Percentiles rank a stretch among this genome's conserved stretches.
Evolutionary conservation across 2,113 vertebrate genomes (phyloP).

Genomic region (Entelurus aequoreus): DNA sequence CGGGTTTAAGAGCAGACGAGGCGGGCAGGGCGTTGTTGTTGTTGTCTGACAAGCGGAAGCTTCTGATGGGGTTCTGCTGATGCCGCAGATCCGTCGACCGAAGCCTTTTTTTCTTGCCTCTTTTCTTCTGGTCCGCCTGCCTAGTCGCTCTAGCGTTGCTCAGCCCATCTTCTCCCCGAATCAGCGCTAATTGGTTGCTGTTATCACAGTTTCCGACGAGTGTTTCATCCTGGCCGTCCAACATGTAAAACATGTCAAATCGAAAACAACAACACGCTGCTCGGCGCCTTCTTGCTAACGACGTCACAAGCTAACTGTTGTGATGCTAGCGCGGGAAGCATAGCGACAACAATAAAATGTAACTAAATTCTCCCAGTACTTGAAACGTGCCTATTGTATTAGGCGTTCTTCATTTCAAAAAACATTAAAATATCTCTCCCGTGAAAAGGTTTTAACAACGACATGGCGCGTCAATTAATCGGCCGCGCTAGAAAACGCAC

Average conservation of each 20-base stretch:
- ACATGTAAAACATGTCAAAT: constrained; percentile 38
- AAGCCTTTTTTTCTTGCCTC: constrained; percentile 36
- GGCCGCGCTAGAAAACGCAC: too few relatives aligned
- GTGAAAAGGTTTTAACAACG: too few relatives aligned
- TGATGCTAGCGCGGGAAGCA: not conserved
- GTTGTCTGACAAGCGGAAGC: constrained; percentile 47
- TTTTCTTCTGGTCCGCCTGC: constrained; percentile 57
- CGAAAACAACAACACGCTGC: constrained; percentile 34
- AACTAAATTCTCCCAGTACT: too few relatives aligned
- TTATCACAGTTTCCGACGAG: constrained; percentile 58
- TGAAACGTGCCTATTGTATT: not conserved
- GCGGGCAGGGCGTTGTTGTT: constrained; percentile 45
- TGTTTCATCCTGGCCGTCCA: constrained; percentile 50
- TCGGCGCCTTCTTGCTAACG: constrained; percentile 7
- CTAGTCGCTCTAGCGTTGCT: constrained; percentile 34
- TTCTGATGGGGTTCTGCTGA: constrained; percentile 45
- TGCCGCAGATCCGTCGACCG: constrained; percentile 22
- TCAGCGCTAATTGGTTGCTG: constrained; percentile 34
- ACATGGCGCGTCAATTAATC: too few relatives aligned
- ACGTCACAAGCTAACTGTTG: constrained; percentile 31
- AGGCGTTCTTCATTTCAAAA: too few relatives aligned
- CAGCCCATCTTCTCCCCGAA: constrained; percentile 13
- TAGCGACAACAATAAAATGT: too few relatives aligned
- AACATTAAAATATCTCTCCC: too few relatives aligned
- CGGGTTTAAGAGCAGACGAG: not conserved